Evolutionary conservation across 2,888 invertebrate species (phyloP).

Genomic region (Netelia virgata): DNA sequence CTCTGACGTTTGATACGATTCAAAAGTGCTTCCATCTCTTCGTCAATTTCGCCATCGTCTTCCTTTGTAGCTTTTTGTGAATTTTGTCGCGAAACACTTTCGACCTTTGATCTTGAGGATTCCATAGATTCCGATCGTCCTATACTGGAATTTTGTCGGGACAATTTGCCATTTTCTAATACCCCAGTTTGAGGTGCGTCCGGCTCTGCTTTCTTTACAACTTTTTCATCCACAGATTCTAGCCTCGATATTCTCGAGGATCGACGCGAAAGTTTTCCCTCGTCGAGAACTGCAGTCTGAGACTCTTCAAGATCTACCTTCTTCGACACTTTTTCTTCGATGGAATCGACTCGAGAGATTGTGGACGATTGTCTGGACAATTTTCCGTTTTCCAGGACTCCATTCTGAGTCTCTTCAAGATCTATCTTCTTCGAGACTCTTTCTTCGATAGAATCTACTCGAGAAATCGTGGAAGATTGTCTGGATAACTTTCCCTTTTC

Average conservation of each 20-base stretch:
- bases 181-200: conserved; percentile 57
- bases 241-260: conserved; percentile 66
- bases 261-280: conserved; percentile 70
- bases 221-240: conserved; percentile 65
- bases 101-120: conserved; percentile 51
- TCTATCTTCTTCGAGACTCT: conserved; percentile 61
- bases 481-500: conserved; percentile 69
- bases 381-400: conserved; percentile 69
- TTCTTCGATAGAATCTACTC: conserved; percentile 58
- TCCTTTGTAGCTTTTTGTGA: conserved; percentile 78
- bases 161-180: conserved; percentile 61
- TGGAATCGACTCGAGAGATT: conserved; percentile 64
- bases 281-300: conserved; percentile 45
- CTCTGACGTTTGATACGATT: conserved; percentile 89
- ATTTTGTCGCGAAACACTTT: conserved; percentile 68
- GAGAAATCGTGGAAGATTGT: conserved; percentile 61
- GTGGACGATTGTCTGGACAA: conserved; percentile 67
- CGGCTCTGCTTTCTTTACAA: conserved; percentile 13
- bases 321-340: conserved; percentile 59
- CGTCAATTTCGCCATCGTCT: conserved; percentile 87
- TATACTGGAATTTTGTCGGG: conserved; percentile 69
- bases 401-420: conserved; percentile 69
- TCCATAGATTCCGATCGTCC: conserved; percentile 72
- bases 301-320: conserved; percentile 62
- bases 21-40: conserved; percentile 88